Evolutionary conservation across 2,888 invertebrate species (phyloP).

Genomic region (Penaeus monodon): DNA sequence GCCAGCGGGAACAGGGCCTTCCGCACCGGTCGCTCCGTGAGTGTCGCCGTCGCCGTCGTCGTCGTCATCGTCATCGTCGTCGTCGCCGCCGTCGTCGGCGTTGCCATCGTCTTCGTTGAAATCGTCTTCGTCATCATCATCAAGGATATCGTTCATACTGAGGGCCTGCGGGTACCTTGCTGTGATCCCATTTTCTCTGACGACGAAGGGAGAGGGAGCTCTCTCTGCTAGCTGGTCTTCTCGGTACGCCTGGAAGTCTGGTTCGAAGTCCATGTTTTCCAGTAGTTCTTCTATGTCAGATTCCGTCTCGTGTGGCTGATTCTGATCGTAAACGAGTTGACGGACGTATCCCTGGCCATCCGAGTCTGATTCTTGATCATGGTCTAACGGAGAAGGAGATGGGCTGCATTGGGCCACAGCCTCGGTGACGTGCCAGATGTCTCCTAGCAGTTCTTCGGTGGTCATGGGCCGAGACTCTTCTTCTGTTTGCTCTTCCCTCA

Average conservation of each 20-base stretch:
- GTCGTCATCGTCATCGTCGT: not conserved
- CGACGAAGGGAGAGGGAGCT: too few relatives aligned
- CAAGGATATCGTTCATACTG: too few relatives aligned
- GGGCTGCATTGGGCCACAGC: not conserved
- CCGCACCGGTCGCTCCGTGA: not conserved
- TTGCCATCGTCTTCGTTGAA: not conserved
- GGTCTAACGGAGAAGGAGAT: conserved; percentile 1
- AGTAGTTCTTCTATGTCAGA: conserved; percentile 52
- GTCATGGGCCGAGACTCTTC: too few relatives aligned
- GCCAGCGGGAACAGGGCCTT: not conserved
- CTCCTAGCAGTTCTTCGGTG: conserved; percentile 22
- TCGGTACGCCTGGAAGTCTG: not conserved
- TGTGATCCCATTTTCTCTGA: too few relatives aligned
- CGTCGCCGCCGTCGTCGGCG: not conserved
- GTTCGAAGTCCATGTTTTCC: conserved; percentile 42
- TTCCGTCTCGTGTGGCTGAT: conserved; percentile 14
- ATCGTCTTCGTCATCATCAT: conserved; percentile 4
- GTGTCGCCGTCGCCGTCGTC: not conserved
- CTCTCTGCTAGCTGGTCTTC: too few relatives aligned
- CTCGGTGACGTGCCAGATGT: conserved; percentile 19
- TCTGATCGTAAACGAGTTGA: conserved; percentile 36
- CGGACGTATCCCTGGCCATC: conserved; percentile 40
- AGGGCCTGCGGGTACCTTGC: too few relatives aligned
- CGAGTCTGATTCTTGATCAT: conserved; percentile 29
- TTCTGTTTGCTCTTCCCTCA: not conserved